Evolutionary conservation across 1,140 invertebrate species (phyloP), one percentile per base, ranked within the genome.

Genomic region (Listronotus bonariensis): DNA sequence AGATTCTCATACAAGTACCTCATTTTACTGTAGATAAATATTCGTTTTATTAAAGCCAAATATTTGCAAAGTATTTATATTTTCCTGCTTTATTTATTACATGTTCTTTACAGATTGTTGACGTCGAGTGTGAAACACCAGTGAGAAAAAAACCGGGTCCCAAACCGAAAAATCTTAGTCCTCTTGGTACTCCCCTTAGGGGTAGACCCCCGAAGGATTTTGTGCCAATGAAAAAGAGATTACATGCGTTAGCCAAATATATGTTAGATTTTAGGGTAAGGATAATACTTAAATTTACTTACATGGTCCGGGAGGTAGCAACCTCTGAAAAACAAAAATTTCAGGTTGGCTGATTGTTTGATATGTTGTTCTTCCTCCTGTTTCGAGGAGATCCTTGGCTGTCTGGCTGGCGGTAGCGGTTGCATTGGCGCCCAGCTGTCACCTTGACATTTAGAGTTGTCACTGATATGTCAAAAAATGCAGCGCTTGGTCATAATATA

Each of bases 191-290:
- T 43, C 71, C 76, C 3, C 52, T 69, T 26, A 49, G 74, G 36
- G 74, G 76, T 12, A 54, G 72, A 11, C 75, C 86, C 68, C 85
- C 85, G 52, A 84, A 84, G 70, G 82, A 86, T 67, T 81, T 83
- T 72, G 81, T 88, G 40, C 87, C 88, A 0, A 73, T 92, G 11
- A 92, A 92, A 70, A 90, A 89, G 72, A 85, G 89, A 73, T 83
- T 92, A 8, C 86, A 91, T 67, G 82, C 83, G 45, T 81, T 93
- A 36, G 88, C 89, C 43, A 91, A 90, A 72, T 90, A 88, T 69
- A 80, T 92, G 17, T 82, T 91, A 36, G 91, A 92, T 76, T 90
- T 88, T 77, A 85, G 90, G 10, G 85, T 91, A 85, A 81, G 84
- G 81, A 57, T 8, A n/a, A n/a, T n/a, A 36, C 20, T 20, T 34